Percentiles rank a stretch among this genome's conserved stretches.
These are phyloP conservation scores for Hirtodrosophila cameraria DNA, from an alignment of 2,888 invertebrate species.

Conservation along the genomic window DNA sequence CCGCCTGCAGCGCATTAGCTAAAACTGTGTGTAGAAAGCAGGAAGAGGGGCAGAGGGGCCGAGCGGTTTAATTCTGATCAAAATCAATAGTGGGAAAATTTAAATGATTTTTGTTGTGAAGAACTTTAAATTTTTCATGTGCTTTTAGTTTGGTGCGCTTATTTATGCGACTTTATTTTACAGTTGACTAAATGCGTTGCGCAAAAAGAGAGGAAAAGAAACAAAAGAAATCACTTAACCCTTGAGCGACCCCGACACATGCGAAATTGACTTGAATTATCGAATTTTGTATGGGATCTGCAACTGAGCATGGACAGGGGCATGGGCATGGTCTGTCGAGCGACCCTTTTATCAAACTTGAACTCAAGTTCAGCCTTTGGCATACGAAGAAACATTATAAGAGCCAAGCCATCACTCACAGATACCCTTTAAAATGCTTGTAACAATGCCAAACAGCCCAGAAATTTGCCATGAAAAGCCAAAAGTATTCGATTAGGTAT, in stretches of 20 bases:
- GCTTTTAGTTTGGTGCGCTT: constrained; percentile 32
- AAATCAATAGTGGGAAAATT: constrained; percentile 55
- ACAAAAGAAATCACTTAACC: constrained; percentile 75
- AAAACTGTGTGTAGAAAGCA: neutral
- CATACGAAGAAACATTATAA: constrained; percentile 20
- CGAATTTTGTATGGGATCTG: constrained; percentile 61
- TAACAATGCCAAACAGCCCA: too few species aligned
- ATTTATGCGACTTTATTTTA: constrained; percentile 72
- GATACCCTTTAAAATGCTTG: constrained; percentile 25
- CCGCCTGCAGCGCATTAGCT: constrained; percentile 50
- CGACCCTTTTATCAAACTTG: constrained; percentile 74
- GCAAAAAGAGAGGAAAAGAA: constrained; percentile 30
- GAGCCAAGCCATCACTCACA: neutral
- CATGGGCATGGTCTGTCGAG: constrained; percentile 42
- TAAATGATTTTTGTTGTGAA: constrained; percentile 23
- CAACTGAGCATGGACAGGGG: constrained; percentile 39
- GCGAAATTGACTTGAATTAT: constrained; percentile 75
- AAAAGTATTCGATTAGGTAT: too few species aligned
- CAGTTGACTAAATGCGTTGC: constrained; percentile 57
- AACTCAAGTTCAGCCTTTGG: constrained; percentile 64
- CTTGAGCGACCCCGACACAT: constrained; percentile 74
- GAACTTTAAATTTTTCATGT: constrained; percentile 54
- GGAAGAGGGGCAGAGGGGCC: neutral
- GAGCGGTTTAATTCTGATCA: constrained; percentile 1
- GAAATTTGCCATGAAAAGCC: too few species aligned